Percentiles rank a stretch among this genome's conserved stretches.
Evolutionary conservation across 2,797 vertebrate species (phyloP).

Genomic region (Threskiornis aethiopicus): DNA sequence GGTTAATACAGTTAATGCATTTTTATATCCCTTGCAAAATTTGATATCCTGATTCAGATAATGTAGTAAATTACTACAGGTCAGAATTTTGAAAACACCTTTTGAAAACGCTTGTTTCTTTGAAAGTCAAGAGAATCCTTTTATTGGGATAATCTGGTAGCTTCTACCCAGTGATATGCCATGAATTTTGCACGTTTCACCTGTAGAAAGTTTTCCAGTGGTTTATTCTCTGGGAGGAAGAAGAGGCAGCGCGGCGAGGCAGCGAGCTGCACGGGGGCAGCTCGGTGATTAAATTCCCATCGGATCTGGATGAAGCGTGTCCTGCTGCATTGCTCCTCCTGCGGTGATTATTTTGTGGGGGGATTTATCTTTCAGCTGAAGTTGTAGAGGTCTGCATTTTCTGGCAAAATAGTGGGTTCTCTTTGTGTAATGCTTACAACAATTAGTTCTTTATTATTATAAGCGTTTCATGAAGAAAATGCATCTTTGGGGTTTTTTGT

Average conservation of each 20-base stretch:
- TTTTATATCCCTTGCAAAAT: background rate
- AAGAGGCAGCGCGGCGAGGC: background rate
- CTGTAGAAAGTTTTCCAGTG: background rate
- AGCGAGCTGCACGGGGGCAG: background rate
- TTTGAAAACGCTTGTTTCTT: background rate
- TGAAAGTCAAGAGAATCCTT: background rate
- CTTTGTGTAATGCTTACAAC: background rate
- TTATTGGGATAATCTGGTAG: background rate
- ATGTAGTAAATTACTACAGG: background rate
- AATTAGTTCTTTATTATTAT: background rate
- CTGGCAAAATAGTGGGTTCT: background rate
- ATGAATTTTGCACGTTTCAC: background rate
- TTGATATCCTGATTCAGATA: background rate
- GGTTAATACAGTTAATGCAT: background rate
- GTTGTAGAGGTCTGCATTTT: background rate
- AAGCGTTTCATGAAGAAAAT: background rate
- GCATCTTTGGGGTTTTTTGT: background rate
- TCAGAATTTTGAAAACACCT: background rate
- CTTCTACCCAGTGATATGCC: background rate
- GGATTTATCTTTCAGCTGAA: background rate
- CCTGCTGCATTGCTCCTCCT: background rate
- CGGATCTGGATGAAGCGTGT: background rate
- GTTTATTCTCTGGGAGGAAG: background rate
- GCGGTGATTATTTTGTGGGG: accelerated
- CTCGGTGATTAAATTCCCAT: background rate